Percentiles rank a stretch among this genome's conserved stretches.
These are phyloP conservation scores for Antechinus flavipes DNA, from an alignment of 2,113 vertebrate genomes.

Conservation along the genomic window DNA sequence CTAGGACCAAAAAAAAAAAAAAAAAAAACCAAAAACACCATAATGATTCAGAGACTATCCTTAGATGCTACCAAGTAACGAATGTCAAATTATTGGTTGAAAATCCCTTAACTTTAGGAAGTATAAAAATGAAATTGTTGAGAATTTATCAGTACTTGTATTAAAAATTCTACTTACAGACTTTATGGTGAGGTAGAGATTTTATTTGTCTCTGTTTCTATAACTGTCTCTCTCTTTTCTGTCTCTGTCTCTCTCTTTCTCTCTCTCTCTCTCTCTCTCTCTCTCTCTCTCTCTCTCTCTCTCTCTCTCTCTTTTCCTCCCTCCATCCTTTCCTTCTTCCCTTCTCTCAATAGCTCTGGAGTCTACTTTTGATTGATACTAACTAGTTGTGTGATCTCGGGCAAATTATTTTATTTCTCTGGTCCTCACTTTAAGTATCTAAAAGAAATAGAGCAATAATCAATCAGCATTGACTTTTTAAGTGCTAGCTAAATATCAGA, in stretches of 20 bases:
- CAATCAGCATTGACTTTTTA: background rate
- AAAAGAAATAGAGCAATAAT: background rate
- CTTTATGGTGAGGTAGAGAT: background rate
- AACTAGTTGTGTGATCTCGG: background rate
- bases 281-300: no score
- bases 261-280: no score
- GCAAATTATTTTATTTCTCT: background rate
- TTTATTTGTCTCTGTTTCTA: background rate
- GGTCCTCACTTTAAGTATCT: background rate
- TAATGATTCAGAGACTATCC: background rate
- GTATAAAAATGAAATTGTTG: background rate
- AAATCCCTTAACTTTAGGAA: background rate
- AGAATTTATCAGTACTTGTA: background rate
- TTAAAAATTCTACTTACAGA: background rate
- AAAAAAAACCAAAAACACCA: no score
- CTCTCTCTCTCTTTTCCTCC: no score
- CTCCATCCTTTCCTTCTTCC: no score
- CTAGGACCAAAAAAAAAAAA: background rate
- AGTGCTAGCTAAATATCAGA: background rate
- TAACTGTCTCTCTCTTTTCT: no score
- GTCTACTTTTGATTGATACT: background rate
- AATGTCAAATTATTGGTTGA: background rate
- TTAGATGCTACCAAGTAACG: background rate
- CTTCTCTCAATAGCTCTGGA: background rate
- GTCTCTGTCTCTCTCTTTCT: no score